These are phyloP conservation scores for Pseudochaenichthys georgianus DNA, from an alignment of 2,797 vertebrate species.

Conservation along the genomic window DNA sequence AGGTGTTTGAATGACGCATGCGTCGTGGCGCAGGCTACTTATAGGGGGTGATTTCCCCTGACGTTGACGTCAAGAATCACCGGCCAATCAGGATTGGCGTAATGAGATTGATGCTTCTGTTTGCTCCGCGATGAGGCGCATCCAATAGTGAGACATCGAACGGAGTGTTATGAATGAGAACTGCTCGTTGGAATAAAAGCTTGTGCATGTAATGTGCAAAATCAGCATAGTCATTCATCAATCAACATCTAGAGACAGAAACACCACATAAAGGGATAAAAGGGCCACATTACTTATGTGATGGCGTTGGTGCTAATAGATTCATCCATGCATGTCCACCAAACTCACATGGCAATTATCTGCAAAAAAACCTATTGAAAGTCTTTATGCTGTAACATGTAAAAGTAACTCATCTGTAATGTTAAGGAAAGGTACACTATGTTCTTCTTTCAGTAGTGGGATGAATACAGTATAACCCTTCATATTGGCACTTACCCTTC, in stretches of 20 bases:
- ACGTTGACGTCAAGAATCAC: no score
- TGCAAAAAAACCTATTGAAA: neutral
- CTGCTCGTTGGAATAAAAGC: conserved; percentile 36
- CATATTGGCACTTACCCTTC: neutral
- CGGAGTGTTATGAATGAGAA: no score
- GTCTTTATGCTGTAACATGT: neutral
- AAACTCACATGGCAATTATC: conserved; percentile 10
- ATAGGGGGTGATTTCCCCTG: no score
- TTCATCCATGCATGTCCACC: conserved; percentile 3
- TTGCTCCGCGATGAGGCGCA: no score
- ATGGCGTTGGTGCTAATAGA: neutral
- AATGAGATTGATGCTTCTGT: no score
- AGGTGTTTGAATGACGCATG: no score
- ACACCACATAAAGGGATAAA: neutral
- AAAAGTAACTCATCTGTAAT: neutral
- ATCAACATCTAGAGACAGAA: conserved; percentile 49
- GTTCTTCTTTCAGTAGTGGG: neutral
- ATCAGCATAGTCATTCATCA: conserved; percentile 55
- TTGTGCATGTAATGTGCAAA: conserved; percentile 43
- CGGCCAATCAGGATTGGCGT: no score
- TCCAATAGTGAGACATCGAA: no score
- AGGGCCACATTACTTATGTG: neutral
- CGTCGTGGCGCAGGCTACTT: no score
- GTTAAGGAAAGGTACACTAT: neutral
- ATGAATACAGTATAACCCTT: neutral